Evolutionary conservation across 2,113 vertebrate species (phyloP).

Genomic region (Syrrhaptes paradoxus): DNA sequence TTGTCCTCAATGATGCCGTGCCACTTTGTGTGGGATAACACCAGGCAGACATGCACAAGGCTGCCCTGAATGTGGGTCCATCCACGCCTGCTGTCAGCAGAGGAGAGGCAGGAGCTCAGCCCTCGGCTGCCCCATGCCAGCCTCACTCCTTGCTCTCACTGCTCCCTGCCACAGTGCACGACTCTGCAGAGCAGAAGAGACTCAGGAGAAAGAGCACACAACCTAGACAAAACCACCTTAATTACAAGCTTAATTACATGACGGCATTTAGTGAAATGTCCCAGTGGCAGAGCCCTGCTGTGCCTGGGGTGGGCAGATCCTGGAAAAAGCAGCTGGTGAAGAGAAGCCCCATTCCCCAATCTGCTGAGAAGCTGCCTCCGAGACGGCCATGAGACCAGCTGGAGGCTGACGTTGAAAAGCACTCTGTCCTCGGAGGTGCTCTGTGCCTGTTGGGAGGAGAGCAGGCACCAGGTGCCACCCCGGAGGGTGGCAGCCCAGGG

Average conservation of each 20-base stretch:
- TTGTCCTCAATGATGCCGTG: not conserved
- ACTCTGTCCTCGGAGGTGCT: not conserved
- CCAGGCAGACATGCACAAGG: fast-evolving
- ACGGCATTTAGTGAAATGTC: not conserved
- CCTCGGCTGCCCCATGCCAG: fast-evolving
- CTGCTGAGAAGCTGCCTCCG: not conserved
- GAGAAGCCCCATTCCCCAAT: not conserved
- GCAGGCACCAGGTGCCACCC: fast-evolving
- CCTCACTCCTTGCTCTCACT: not conserved
- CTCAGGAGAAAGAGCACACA: not conserved
- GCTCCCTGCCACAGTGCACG: not conserved
- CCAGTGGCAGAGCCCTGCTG: not conserved
- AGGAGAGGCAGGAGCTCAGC: not conserved
- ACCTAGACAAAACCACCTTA: not conserved
- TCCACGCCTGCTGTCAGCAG: not conserved
- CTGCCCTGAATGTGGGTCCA: not conserved
- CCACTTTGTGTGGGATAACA: no score
- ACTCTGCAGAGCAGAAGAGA: not conserved
- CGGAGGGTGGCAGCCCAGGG: not conserved
- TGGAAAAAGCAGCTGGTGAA: not conserved
- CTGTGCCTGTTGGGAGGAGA: fast-evolving
- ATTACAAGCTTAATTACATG: not conserved
- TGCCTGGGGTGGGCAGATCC: no score
- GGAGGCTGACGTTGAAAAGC: not conserved
- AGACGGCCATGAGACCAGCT: not conserved